Conservation (phyloP, 1,140 invertebrate species). For the Lutraria rhynchaena region DNA sequence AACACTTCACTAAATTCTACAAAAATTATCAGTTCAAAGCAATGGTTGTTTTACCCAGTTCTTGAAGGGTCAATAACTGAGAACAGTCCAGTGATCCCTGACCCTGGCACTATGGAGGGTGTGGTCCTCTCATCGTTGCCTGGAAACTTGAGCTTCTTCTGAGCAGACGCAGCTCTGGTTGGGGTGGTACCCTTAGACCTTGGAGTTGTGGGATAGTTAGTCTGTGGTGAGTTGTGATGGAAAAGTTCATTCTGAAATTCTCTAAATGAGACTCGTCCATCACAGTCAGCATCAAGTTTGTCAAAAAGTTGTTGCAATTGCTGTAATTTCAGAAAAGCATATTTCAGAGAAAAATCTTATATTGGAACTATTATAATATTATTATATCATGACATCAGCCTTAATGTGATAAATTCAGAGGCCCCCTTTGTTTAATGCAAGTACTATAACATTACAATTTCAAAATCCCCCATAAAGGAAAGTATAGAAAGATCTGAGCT, state of each 20-base stretch:
- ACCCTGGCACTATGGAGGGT: constrained; percentile 64
- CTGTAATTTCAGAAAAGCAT: too few relatives aligned
- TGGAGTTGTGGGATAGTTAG: constrained; percentile 15
- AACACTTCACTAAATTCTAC: too few relatives aligned
- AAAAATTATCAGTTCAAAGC: too few relatives aligned
- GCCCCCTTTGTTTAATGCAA: too few relatives aligned
- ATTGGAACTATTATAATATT: too few relatives aligned
- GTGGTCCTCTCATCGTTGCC: constrained; percentile 60
- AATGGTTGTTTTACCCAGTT: constrained; percentile 74
- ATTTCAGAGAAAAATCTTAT: too few relatives aligned
- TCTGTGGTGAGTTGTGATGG: constrained; percentile 79
- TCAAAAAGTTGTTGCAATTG: constrained; percentile 87
- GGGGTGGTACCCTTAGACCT: constrained; percentile 54
- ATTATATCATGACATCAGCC: too few relatives aligned
- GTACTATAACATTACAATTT: too few relatives aligned
- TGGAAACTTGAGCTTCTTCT: constrained; percentile 66
- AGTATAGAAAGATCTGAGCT: too few relatives aligned
- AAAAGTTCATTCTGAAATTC: constrained; percentile 87
- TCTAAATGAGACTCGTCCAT: constrained; percentile 87
- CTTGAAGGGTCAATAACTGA: constrained; percentile 73
- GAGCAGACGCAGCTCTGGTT: constrained; percentile 62
- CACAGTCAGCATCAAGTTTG: constrained; percentile 86
- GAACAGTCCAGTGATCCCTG: constrained; percentile 76
- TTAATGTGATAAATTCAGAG: too few relatives aligned
- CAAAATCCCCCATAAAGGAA: too few relatives aligned